phyloP scores from a whole-genome alignment of 2,113 vertebrate species.

The Corvus hawaiiensis region DNA sequence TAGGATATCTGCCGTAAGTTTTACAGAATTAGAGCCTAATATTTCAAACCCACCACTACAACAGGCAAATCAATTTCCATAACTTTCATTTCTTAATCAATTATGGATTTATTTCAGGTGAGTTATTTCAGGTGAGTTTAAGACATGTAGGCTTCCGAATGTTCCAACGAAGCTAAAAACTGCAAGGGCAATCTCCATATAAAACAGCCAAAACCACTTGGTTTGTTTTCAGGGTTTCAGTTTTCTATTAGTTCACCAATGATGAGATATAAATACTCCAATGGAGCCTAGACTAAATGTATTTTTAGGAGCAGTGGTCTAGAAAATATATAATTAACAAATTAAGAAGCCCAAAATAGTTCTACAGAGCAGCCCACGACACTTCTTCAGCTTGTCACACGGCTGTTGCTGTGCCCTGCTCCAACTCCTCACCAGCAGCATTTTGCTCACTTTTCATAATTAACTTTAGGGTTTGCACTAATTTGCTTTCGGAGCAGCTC shows the following conservation, averaged over 20 bases:
- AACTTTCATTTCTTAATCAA: neutral
- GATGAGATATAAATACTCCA: neutral
- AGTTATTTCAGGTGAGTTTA: neutral
- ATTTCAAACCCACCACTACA: neutral
- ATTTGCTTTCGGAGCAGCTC: neutral
- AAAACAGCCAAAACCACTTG: neutral
- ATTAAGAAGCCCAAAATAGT: neutral
- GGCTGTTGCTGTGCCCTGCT: neutral
- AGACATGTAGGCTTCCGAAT: neutral
- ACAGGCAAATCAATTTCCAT: neutral
- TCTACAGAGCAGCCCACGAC: neutral
- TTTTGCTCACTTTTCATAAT: neutral
- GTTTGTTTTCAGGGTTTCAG: neutral
- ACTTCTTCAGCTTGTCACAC: neutral
- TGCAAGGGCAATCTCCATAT: neutral
- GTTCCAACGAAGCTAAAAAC: neutral
- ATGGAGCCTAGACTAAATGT: neutral
- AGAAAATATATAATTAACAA: neutral
- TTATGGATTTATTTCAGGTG: neutral
- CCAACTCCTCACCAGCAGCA: neutral
- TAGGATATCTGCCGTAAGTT: neutral
- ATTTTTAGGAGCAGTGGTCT: neutral
- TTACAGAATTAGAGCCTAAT: neutral
- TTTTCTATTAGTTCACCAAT: neutral
- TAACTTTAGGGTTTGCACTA: neutral